Evolutionary conservation across 2,888 invertebrate species (phyloP), one percentile per base, ranked within the genome.

Genomic region (Chrysotoxum bicinctum): DNA sequence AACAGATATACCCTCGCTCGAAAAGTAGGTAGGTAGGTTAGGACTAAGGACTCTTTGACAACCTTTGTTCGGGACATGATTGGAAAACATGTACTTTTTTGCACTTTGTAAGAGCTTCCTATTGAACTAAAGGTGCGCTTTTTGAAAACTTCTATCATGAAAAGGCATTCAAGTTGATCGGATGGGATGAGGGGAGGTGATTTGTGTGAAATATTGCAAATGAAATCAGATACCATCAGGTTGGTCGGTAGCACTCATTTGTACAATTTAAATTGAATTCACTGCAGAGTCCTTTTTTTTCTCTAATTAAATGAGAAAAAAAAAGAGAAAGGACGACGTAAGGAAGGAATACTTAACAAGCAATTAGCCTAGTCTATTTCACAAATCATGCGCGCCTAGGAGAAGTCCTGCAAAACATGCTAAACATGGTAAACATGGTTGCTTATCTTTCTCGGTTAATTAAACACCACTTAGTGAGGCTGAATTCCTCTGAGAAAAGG

Each of bases 381-480:
- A 58, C 70, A 82, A 82, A 72, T 82, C 66, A 74, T 54, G 70
- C 23, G 30, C 45, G 21, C 54, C 37, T 54, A 56, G 16, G 32
- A 62, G 40, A 37, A 32, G n/a, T 58, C 16, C 30, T 73, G 48
- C 52, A 62, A 40, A 12, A 80, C 32, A 54, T 16, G 48, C 50
- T n/a, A 64, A 77, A 73, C 73, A 70, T 30, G 8, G 26, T 26
- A 7, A 26, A 26, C 26, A 26, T 2, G 50, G 76, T 52, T 77
- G 66, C 77, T 82, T 82, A 82, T 82, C 81, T 77, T 66, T 72
- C 66, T 77, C 77, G 66, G 81, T 58, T 77, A 82, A 77, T 82
- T 82, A 77, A 70, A 66, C 81, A 72, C 70, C 64, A 82, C 72
- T 82, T 72, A 72, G 81, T 58, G 43, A 66, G 60, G 32, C 58